Evolutionary conservation across 2,888 invertebrate species (phyloP).

Genomic region (Mesorhabditis spiculigera): DNA sequence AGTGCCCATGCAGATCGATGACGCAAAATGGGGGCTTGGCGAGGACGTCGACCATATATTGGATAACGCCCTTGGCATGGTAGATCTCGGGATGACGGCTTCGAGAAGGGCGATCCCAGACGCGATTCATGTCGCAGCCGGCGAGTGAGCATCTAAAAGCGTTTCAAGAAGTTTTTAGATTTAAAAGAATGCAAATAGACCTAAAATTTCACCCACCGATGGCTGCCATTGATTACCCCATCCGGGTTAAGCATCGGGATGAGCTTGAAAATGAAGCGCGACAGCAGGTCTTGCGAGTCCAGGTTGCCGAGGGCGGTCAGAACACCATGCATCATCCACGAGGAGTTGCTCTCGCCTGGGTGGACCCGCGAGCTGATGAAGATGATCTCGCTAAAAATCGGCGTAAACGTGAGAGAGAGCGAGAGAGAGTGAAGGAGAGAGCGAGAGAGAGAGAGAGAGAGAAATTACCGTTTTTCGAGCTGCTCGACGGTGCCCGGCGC

Average conservation of each 20-base stretch:
- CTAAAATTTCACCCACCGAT: slow-evolving; percentile 23
- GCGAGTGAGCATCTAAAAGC: not conserved
- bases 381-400: slow-evolving; percentile 60
- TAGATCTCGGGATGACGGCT: slow-evolving; percentile 89
- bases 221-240: slow-evolving; percentile 72
- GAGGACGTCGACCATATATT: slow-evolving; percentile 58
- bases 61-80: slow-evolving; percentile 72
- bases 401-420: too few species aligned
- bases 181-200: not conserved
- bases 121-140: slow-evolving; percentile 28
- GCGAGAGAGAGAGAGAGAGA: too few species aligned
- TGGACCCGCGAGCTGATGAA: slow-evolving; percentile 78
- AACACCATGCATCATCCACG: slow-evolving; percentile 79
- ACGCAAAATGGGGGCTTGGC: slow-evolving; percentile 66
- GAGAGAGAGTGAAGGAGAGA: not conserved
- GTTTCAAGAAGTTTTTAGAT: not conserved
- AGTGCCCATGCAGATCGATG: slow-evolving; percentile 90
- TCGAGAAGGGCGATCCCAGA: slow-evolving; percentile 82
- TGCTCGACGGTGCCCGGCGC: slow-evolving; percentile 51
- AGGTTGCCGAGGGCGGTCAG: not conserved
- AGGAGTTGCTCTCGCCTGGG: slow-evolving; percentile 82
- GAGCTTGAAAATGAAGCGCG: slow-evolving; percentile 75
- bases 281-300: not conserved
- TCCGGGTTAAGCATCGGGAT: slow-evolving; percentile 85
- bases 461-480: slow-evolving; percentile 39